Evolutionary conservation across 2,888 invertebrate species (phyloP).

Genomic region (Drosophila fungiperda): DNA sequence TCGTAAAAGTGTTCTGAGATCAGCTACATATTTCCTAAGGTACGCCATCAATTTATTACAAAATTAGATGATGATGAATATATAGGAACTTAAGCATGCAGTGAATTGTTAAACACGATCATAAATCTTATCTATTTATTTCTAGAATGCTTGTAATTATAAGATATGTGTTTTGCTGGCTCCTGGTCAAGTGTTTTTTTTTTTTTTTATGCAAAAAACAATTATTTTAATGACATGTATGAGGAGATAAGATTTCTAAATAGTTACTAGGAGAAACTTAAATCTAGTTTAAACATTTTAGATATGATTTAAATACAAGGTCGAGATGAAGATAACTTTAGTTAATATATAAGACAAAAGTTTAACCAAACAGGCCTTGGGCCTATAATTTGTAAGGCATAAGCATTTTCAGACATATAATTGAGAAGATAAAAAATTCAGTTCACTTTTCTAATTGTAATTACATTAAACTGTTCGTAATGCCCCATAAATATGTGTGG

Average conservation of each 20-base stretch:
- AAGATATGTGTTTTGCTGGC: background rate
- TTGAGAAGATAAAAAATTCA: conserved; percentile 4
- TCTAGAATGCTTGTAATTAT: background rate
- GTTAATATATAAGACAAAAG: background rate
- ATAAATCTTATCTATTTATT: background rate
- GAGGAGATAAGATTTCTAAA: background rate
- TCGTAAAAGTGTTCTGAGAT: background rate
- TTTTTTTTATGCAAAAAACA: background rate
- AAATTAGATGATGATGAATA: background rate
- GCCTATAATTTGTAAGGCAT: background rate
- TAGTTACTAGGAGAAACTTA: background rate
- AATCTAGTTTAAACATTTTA: background rate
- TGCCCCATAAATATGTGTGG: conserved; percentile 22
- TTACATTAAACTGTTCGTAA: background rate
- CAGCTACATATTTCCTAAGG: background rate
- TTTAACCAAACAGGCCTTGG: background rate
- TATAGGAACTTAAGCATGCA: background rate
- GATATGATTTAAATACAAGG: background rate
- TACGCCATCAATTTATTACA: background rate
- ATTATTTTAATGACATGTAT: background rate
- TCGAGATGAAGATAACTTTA: background rate
- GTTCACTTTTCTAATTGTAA: background rate
- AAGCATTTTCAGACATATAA: background rate
- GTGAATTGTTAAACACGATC: background rate
- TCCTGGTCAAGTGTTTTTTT: background rate